Base-by-base conservation (phyloP, 2,888 invertebrate species). In the Scrobipalpa costella region DNA sequence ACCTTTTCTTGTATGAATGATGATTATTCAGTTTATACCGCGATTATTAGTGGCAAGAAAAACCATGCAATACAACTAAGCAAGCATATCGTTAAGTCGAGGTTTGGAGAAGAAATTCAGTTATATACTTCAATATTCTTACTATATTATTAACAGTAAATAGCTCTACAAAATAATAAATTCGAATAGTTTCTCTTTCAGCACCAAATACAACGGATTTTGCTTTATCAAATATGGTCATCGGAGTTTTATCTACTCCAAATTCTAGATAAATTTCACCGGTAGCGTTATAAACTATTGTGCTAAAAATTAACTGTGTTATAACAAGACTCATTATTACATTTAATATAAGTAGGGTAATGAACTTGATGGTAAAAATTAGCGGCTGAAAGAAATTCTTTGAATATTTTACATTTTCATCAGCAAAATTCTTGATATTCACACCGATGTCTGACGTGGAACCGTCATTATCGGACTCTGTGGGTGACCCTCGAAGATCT, bases 181-280 rank as follows among this genome's bases (percentile, higher is more conserved):
- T 83, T n/a, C 70, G 73, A 8, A 88, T 77, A 0, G 71, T 70
- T 50, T 84, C 79, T 17, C 69, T 68, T 27, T 79, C 73, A 0
- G 81, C 72, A 0, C 89, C 88, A 58, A 85, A 81, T 0, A 77
- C 74, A 1, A 78, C 61, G 1, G 63, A 68, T 62, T 72, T 80
- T 0, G 79, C 83, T 36, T 66, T 74, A 8, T 86, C 86, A 3
- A 78, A 19, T 80, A 82, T 81, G 1, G 78, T 70, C 21, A 65
- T 68, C 0, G 88, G 78, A 3, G 73, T 57, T 62, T 69, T 75
- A 5, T 79, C 72, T 2, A 85, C 75, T 1, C 59, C 66, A 34
- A 88, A 79, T 71, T 86, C 80, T 1, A 88, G 66, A 66, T 73
- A 78, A 27, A 69, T 64, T 36, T 79, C 72, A 1, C 88, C 88